Percentiles rank a stretch among this genome's conserved stretches.
These are phyloP conservation scores for Amphipyra berbera DNA, from an alignment of 2,888 invertebrate genomes.

Conservation along the genomic window DNA sequence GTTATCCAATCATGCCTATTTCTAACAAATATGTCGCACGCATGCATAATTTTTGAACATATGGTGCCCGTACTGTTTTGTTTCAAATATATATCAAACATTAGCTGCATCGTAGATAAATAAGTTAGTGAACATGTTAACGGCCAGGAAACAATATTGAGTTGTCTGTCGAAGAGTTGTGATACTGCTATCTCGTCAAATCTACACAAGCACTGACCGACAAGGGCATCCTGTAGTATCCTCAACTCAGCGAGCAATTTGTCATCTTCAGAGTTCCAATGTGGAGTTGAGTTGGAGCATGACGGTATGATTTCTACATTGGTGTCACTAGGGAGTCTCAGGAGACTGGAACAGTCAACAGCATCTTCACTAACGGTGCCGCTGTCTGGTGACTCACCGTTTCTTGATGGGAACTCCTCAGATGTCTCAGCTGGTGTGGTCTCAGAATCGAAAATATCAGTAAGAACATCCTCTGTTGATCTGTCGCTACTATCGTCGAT, in stretches of 20 bases:
- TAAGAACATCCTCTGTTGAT: constrained; percentile 86
- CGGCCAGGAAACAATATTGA: constrained; percentile 87
- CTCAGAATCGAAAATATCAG: constrained; percentile 82
- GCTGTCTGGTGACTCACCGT: constrained; percentile 86
- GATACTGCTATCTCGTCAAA: constrained; percentile 92
- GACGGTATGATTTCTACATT: constrained; percentile 81
- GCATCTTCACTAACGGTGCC: constrained; percentile 88
- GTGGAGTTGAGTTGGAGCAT: constrained; percentile 76
- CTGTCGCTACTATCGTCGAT: constrained; percentile 89
- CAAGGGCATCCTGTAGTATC: constrained; percentile 91
- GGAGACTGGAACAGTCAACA: constrained; percentile 83
- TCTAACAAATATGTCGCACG: constrained; percentile 94
- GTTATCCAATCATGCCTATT: constrained; percentile 96
- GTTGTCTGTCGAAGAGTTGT: constrained; percentile 92
- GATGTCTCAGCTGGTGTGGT: constrained; percentile 82
- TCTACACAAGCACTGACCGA: constrained; percentile 94
- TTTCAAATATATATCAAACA: constrained; percentile 95
- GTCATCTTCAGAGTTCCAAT: constrained; percentile 81
- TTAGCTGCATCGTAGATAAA: constrained; percentile 94
- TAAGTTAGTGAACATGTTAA: constrained; percentile 92
- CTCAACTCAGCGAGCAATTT: constrained; percentile 87
- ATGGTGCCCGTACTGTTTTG: constrained; percentile 95
- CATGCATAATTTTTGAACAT: constrained; percentile 94
- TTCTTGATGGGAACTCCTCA: constrained; percentile 80
- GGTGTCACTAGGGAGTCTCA: constrained; percentile 77